Base-by-base conservation (phyloP, 2,888 invertebrate species). In the Ennomos fuscantarius region DNA sequence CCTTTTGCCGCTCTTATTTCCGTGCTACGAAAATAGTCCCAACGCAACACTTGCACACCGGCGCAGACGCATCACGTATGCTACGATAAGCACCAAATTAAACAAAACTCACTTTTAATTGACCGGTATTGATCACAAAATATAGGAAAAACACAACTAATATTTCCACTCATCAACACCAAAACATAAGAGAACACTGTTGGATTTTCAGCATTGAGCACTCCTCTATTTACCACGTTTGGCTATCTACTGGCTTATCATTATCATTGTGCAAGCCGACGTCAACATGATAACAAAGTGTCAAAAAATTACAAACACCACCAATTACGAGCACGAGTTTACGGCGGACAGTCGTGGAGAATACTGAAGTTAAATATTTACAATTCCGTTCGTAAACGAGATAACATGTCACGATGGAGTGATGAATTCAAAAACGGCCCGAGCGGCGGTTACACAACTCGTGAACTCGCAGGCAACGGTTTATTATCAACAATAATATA, bases 1-100 rank as follows among this genome's bases (percentile, higher is more conserved):
- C 89, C 89, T 91, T 89, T 91, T 91, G 86, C 86, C 85, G 89
- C 86, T 90, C 89, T 90, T 92, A 92, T 90, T 92, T 92, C 92
- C 91, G 92, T 92, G 87, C 86, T 87, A 90, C 92, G 86, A 91
- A 92, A 92, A 92, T 92, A 92, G 91, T 87, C 76, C 79, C 79
- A 81, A 82, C 85, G 89, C 82, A 84, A 89, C 88, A 89, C 89
- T 89, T 88, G 87, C 85, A 88, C 76, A 88, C 76, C 82, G 85
- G 79, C 78, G 85, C 85, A 79, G 86, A 76, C 86, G 86, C 89
- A 86, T 90, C 90, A 87, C 71, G 68, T 75, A 78, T 62, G 52
- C 60, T 50, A 50, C 55, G 55, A 55, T 60, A 57, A 55, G 55
- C 60, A 65, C 51, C n/a, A 60, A 46, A 53, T 49, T 40, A 50